Evolutionary conservation across 64 coral and sea anemone genomes (phyloP).

Genomic region (Astreopora myriophthalma): DNA sequence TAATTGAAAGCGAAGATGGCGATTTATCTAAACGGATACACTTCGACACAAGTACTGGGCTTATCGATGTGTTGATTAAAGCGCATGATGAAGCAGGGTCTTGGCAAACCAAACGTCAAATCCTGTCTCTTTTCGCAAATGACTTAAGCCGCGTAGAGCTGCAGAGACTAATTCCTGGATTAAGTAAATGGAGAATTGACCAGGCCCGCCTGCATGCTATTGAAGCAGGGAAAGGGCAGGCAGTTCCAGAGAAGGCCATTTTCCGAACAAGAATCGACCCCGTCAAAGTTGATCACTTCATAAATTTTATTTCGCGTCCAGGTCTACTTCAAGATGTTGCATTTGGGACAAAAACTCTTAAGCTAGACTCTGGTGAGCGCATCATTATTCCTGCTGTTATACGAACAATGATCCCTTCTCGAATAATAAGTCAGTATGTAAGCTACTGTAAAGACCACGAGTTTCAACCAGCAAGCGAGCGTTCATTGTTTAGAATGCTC

Average conservation of each 20-base stretch:
- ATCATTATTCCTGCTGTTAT: constrained; percentile 26
- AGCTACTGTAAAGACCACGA: neutral
- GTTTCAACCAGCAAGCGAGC: constrained; percentile 10
- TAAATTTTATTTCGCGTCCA: neutral
- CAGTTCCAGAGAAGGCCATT: neutral
- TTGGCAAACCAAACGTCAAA: too few species aligned
- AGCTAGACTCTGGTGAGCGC: neutral
- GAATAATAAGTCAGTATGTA: neutral
- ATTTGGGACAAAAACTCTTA: neutral
- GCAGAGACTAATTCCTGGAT: neutral
- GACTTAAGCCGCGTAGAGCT: neutral
- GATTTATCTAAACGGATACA: neutral
- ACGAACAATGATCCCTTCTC: constrained; percentile 34
- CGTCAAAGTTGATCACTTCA: neutral
- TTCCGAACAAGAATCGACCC: neutral
- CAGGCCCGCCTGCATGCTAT: neutral
- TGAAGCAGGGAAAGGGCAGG: neutral
- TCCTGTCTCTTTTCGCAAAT: neutral
- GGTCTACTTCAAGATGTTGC: neutral
- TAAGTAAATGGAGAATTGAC: neutral
- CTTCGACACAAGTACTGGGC: too few species aligned
- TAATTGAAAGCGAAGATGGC: too few species aligned
- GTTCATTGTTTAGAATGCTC: constrained; percentile 16
- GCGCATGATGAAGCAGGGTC: too few species aligned
- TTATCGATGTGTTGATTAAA: too few species aligned